phyloP scores from a whole-genome alignment of 2,888 invertebrate genomes.

The Diadromus collaris region DNA sequence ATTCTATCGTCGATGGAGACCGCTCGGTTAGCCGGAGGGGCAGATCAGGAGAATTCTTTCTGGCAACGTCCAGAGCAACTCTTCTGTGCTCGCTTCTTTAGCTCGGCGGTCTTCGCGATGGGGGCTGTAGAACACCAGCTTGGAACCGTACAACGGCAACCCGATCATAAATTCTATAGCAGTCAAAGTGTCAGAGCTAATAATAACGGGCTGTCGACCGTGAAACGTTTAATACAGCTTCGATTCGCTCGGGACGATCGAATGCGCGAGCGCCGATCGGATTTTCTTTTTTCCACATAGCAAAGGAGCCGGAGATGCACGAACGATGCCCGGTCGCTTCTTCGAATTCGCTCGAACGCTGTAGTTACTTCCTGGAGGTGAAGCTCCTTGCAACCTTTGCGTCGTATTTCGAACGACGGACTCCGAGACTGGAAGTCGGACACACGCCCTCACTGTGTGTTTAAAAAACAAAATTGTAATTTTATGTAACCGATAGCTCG shows the following conservation, averaged over 20 bases:
- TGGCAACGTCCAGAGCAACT: constrained; percentile 21
- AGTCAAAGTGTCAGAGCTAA: constrained; percentile 63
- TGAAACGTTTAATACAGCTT: constrained; percentile 53
- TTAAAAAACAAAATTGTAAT: too few relatives aligned
- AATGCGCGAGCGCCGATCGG: constrained; percentile 19
- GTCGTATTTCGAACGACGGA: not conserved
- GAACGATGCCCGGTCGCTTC: not conserved
- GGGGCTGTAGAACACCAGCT: constrained; percentile 25
- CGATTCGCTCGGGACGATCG: constrained; percentile 31
- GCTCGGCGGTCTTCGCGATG: not conserved
- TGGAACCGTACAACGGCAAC: constrained; percentile 34
- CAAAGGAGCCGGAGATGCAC: not conserved
- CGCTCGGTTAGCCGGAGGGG: constrained; percentile 7
- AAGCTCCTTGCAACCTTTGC: constrained; percentile 20
- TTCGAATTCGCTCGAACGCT: constrained; percentile 8
- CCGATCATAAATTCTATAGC: constrained; percentile 63
- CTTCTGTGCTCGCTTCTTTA: constrained; percentile 14
- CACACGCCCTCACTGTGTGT: too few relatives aligned
- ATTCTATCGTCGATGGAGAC: constrained; percentile 18
- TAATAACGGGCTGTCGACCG: constrained; percentile 62
- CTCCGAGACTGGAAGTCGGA: not conserved
- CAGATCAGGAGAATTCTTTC: not conserved
- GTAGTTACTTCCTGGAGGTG: constrained; percentile 14
- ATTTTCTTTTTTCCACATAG: constrained; percentile 6
- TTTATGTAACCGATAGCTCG: not conserved